Conservation (phyloP, 2,888 invertebrate genomes). For the Cyclophora punctaria region DNA sequence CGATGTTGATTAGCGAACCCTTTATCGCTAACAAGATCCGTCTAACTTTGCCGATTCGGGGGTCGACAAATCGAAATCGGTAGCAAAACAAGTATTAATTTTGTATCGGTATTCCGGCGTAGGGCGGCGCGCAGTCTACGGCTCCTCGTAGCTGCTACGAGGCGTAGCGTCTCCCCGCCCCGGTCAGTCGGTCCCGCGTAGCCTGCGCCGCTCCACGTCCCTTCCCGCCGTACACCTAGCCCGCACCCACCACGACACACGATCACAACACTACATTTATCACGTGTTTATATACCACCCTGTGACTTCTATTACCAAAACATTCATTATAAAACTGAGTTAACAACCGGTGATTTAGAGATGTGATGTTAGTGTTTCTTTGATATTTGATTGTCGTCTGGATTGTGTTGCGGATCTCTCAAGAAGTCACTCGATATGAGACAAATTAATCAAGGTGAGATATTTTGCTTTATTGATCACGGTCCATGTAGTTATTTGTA, state of each 20-base stretch:
- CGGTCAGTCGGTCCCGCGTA: slow-evolving; percentile 55
- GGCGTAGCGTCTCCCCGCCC: slow-evolving; percentile 44
- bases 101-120: slow-evolving; percentile 62
- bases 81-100: slow-evolving; percentile 75
- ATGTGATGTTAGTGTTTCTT: slow-evolving; percentile 47
- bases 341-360: slow-evolving; percentile 39
- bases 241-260: slow-evolving; percentile 36
- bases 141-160: slow-evolving; percentile 15
- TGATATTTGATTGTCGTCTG: slow-evolving; percentile 41
- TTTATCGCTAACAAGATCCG: slow-evolving; percentile 71
- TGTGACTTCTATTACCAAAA: slow-evolving; percentile 21
- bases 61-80: slow-evolving; percentile 73
- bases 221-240: slow-evolving; percentile 24
- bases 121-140: slow-evolving; percentile 60
- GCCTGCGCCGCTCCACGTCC: slow-evolving; percentile 44
- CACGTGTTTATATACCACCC: slow-evolving; percentile 16
- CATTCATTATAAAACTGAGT: slow-evolving; percentile 23
- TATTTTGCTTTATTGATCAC: no score
- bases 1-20: slow-evolving; percentile 59
- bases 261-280: slow-evolving; percentile 24
- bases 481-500: no score
- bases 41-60: slow-evolving; percentile 68
- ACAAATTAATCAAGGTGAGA: slow-evolving; percentile 32
- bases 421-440: slow-evolving; percentile 23
- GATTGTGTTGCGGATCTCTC: slow-evolving; percentile 41